phyloP scores from a whole-genome alignment of 1,140 invertebrate species.

The Heliothis subflexa region DNA sequence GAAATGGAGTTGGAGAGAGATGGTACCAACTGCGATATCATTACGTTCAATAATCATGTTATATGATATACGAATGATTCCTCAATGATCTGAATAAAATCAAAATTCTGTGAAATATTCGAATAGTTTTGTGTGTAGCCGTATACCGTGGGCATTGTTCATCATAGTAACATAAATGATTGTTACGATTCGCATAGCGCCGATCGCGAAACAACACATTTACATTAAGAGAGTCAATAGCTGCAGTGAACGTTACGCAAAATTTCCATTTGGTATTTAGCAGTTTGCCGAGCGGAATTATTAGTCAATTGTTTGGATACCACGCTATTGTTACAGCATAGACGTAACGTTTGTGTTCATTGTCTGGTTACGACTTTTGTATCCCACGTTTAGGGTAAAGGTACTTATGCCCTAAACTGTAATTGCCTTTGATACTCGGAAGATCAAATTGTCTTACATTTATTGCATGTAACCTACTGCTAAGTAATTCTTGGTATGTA shows the following conservation, averaged over 20 bases:
- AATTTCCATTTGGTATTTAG: slow-evolving; percentile 76
- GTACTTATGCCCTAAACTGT: neutral
- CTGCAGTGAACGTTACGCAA: slow-evolving; percentile 63
- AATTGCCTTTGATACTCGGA: neutral
- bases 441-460: neutral
- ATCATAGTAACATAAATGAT: slow-evolving; percentile 39
- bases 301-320: slow-evolving; percentile 78
- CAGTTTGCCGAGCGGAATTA: slow-evolving; percentile 76
- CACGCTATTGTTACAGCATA: slow-evolving; percentile 68
- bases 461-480: neutral
- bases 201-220: slow-evolving; percentile 64
- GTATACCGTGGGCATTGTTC: slow-evolving; percentile 18
- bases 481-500: neutral
- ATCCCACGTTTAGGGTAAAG: slow-evolving; percentile 25
- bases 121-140: neutral
- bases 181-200: slow-evolving; percentile 7
- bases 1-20: slow-evolving; percentile 41
- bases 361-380: slow-evolving; percentile 63
- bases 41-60: slow-evolving; percentile 22
- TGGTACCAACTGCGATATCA: slow-evolving; percentile 1
- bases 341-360: slow-evolving; percentile 67
- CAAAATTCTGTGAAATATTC: slow-evolving; percentile 6
- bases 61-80: slow-evolving; percentile 22
- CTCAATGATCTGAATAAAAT: neutral
- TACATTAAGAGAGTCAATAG: slow-evolving; percentile 75